Conservation (phyloP, 2,113 vertebrate genomes). For the Ameiurus melas region DNA sequence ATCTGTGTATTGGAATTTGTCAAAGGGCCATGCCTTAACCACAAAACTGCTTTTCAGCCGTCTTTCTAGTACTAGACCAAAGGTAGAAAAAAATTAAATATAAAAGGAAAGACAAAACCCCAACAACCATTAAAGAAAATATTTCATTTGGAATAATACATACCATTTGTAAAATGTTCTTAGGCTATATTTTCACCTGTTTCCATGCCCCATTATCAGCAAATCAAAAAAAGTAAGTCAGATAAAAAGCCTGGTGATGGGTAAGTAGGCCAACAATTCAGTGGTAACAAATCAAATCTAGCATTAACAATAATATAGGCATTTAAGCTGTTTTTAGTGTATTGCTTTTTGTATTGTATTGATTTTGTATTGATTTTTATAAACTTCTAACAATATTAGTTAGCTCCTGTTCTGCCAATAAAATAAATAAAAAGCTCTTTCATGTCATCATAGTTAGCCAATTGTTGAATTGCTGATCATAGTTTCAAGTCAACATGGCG, state of each 20-base stretch:
- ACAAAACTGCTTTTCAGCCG: neutral
- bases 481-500: neutral
- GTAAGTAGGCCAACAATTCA: neutral
- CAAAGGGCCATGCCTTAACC: neutral
- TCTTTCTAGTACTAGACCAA: neutral
- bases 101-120: neutral
- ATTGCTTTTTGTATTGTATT: neutral
- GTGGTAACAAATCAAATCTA: neutral
- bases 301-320: neutral
- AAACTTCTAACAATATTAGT: neutral
- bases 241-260: neutral
- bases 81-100: too few species aligned
- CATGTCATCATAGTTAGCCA: neutral
- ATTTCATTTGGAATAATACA: neutral
- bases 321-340: neutral
- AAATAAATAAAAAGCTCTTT: neutral
- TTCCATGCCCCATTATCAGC: neutral
- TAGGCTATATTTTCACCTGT: neutral
- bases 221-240: neutral
- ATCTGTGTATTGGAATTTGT: neutral
- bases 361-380: neutral
- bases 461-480: neutral
- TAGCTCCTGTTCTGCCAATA: neutral
- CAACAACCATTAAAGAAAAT: neutral
- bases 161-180: neutral